Percentiles rank a stretch among this genome's conserved stretches.
phyloP scores from a whole-genome alignment of 2,797 vertebrate genomes.

The Rallus crepitans region DNA sequence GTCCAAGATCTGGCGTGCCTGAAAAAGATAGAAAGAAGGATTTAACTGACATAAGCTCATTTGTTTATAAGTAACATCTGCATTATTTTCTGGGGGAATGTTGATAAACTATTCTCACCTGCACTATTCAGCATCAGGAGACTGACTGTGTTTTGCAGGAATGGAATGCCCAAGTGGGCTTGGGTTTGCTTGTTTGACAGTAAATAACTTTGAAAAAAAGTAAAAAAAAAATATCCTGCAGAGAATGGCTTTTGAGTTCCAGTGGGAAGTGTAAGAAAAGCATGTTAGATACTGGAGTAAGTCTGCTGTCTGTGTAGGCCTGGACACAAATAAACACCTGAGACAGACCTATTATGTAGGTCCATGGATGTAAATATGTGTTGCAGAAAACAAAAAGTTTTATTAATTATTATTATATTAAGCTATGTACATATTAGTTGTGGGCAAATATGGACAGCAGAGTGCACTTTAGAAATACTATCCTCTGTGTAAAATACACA shows the following conservation, averaged over 20 bases:
- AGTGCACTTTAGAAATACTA: neutral
- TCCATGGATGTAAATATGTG: neutral
- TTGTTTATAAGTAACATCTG: neutral
- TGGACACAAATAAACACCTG: neutral
- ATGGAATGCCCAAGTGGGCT: neutral
- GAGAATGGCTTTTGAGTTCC: neutral
- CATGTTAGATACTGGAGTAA: neutral
- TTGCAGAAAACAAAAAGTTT: neutral
- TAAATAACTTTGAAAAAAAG: neutral
- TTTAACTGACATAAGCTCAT: neutral
- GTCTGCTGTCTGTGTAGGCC: neutral
- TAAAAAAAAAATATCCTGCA: neutral
- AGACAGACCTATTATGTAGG: neutral
- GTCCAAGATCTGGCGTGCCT: conserved; percentile 91
- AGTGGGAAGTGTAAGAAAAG: neutral
- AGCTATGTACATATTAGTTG: neutral
- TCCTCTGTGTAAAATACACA: neutral
- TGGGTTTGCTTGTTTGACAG: neutral
- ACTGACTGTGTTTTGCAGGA: neutral
- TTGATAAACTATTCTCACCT: neutral
- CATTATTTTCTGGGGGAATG: neutral
- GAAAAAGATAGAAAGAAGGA: neutral
- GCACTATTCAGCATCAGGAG: neutral
- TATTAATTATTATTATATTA: neutral
- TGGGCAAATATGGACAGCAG: neutral